Conservation (phyloP, 2,888 invertebrate genomes). For the Druceiella hillmani region DNA sequence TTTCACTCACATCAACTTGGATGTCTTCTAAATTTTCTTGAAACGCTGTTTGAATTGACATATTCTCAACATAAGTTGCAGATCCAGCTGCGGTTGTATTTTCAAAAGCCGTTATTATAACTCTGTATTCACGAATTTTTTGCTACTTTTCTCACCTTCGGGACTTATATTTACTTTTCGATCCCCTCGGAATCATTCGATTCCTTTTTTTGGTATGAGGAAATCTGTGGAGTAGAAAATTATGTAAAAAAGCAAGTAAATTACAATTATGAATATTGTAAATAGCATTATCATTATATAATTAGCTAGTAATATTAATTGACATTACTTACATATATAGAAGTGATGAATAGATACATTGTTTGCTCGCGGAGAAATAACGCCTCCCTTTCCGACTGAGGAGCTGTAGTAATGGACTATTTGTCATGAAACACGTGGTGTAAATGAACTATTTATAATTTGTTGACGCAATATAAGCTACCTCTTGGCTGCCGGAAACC, state of each 20-base stretch:
- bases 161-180: conserved; percentile 10
- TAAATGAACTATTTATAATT: no score
- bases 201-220: conserved; percentile 8
- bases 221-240: conserved; percentile 5
- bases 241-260: background rate
- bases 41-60: conserved; percentile 2
- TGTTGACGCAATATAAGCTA: no score
- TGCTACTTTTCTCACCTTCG: conserved; percentile 12
- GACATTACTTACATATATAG: no score
- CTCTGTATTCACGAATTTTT: conserved; percentile 12
- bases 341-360: no score
- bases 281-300: no score
- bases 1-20: conserved; percentile 9
- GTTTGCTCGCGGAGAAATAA: no score
- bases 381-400: no score
- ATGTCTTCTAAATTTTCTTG: conserved; percentile 4
- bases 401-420: no score
- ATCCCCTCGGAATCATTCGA: conserved; percentile 7
- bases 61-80: conserved; percentile 1
- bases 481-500: no score
- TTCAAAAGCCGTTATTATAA: conserved; percentile 8
- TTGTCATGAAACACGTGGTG: no score
- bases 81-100: conserved; percentile 5
- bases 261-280: conserved; percentile 1
- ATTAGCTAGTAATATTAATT: no score